Evolutionary conservation across 2,113 vertebrate genomes (phyloP).

Genomic region (Peromyscus leucopus): DNA sequence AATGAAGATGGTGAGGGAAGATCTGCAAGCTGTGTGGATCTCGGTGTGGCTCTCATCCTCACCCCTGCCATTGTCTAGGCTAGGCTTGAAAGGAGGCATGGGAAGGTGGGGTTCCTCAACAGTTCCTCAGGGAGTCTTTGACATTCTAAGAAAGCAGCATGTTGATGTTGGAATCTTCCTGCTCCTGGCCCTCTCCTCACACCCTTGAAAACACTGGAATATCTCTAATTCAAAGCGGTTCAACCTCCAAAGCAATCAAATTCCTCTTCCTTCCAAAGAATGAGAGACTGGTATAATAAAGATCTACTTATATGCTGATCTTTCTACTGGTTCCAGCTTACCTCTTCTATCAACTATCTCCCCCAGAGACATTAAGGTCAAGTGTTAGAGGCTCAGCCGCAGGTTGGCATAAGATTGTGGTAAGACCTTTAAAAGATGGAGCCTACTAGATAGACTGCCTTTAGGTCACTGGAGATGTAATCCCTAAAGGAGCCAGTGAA

Average conservation of each 20-base stretch:
- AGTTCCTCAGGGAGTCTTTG: not conserved
- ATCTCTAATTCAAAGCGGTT: not conserved
- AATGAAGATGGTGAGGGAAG: conserved; percentile 13
- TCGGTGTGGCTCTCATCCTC: not conserved
- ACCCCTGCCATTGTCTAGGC: not conserved
- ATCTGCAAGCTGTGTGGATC: not conserved
- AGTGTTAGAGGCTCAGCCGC: not conserved
- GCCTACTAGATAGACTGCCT: not conserved
- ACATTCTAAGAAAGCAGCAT: not conserved
- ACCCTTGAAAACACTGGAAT: not conserved
- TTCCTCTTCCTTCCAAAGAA: not conserved
- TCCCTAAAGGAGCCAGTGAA: not conserved
- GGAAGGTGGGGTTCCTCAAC: not conserved
- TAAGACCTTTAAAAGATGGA: not conserved
- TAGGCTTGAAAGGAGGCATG: not conserved
- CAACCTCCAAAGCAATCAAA: not conserved
- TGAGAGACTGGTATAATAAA: not conserved
- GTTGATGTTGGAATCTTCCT: not conserved
- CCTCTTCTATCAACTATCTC: not conserved
- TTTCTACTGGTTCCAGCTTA: not conserved
- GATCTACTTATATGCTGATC: not conserved
- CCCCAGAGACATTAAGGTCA: not conserved
- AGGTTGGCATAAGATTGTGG: not conserved
- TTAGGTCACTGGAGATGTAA: not conserved
- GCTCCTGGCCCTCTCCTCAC: accelerated